Evolutionary conservation across 2,797 vertebrate genomes (phyloP).

Genomic region (Halcyon smyrnensis): DNA sequence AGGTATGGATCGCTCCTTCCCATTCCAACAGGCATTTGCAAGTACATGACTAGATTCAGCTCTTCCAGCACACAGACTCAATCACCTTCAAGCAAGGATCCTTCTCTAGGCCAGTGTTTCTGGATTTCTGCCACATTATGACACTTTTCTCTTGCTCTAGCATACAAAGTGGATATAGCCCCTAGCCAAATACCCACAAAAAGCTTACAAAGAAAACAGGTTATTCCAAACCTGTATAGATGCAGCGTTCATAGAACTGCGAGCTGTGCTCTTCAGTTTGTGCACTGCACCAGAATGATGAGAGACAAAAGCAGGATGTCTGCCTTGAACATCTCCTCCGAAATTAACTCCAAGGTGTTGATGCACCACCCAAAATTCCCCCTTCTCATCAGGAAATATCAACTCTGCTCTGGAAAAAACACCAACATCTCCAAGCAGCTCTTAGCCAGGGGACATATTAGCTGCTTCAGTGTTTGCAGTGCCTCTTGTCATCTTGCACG

Average conservation of each 20-base stretch:
- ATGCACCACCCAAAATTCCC: not conserved
- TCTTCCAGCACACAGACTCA: not conserved
- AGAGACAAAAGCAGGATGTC: not conserved
- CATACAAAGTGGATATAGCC: not conserved
- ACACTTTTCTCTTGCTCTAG: not conserved
- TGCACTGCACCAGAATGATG: rapidly evolving
- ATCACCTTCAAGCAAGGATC: not conserved
- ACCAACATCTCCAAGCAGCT: not conserved
- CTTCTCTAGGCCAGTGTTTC: not conserved
- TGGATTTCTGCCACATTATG: not conserved
- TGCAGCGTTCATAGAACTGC: rapidly evolving
- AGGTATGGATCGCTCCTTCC: not conserved
- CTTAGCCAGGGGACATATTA: not conserved
- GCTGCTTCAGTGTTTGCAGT: not conserved
- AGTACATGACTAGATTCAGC: not conserved
- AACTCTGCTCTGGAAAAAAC: not conserved
- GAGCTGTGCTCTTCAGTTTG: not conserved
- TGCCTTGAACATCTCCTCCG: not conserved
- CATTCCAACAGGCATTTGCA: not conserved
- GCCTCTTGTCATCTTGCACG: not conserved
- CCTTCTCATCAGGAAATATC: not conserved
- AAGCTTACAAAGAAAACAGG: not conserved
- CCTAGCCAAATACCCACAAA: not conserved
- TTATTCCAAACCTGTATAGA: not conserved
- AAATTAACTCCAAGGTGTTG: not conserved